phyloP scores from a whole-genome alignment of 2,797 vertebrate genomes.

The Aphelocoma californica region DNA sequence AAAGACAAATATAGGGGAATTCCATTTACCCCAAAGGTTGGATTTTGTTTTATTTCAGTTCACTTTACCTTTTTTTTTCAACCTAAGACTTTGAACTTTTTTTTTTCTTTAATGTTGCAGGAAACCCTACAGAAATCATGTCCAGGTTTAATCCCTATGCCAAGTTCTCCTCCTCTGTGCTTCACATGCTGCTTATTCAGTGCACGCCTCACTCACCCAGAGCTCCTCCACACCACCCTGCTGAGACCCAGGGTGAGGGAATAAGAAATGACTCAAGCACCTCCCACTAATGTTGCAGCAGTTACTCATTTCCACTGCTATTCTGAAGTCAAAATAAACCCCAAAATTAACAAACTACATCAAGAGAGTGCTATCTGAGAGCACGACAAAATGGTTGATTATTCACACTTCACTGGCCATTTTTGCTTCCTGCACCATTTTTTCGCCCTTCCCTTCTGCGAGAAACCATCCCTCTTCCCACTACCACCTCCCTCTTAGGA shows the following conservation, averaged over 20 bases:
- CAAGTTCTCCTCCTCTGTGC: neutral
- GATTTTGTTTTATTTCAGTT: neutral
- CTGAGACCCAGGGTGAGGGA: neutral
- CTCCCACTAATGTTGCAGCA: neutral
- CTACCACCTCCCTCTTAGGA: neutral
- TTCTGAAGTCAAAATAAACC: conserved; percentile 12
- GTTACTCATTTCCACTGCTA: neutral
- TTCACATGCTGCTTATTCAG: rapidly evolving
- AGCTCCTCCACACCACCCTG: rapidly evolving
- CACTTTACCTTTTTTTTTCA: neutral
- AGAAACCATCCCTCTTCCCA: neutral
- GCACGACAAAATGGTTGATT: neutral
- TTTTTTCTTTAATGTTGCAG: neutral
- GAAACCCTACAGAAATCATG: neutral
- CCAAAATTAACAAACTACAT: neutral
- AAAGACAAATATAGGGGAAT: neutral
- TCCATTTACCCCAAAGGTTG: neutral
- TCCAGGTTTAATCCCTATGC: neutral
- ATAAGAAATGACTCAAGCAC: neutral
- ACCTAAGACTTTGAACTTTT: neutral
- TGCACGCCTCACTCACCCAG: rapidly evolving
- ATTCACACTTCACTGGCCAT: neutral
- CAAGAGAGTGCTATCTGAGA: neutral
- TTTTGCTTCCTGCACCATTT: neutral
- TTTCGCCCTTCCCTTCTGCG: neutral